Evolutionary conservation across 1,140 invertebrate genomes (phyloP).

Genomic region (Papilio dardanus): DNA sequence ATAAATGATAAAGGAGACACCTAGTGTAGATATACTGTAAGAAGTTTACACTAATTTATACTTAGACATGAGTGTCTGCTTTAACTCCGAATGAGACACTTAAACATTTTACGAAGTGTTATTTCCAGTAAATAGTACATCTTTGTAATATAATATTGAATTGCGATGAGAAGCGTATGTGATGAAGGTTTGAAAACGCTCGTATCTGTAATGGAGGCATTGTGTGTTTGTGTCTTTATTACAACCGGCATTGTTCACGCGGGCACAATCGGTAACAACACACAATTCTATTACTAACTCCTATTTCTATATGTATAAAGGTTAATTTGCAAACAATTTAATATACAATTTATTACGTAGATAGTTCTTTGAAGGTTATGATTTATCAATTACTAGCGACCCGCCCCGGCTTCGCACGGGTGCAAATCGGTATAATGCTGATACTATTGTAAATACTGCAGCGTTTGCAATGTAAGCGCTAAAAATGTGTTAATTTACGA

Average conservation of each 20-base stretch:
- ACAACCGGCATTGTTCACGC: slow-evolving; percentile 41
- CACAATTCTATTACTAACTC: slow-evolving; percentile 15
- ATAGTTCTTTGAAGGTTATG: not conserved
- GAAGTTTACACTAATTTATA: too few species aligned
- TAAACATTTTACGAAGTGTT: not conserved
- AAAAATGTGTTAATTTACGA: too few species aligned
- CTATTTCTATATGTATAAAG: slow-evolving; percentile 14
- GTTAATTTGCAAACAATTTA: not conserved
- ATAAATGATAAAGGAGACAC: too few species aligned
- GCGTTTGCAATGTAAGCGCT: too few species aligned
- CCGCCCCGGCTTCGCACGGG: too few species aligned
- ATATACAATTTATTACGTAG: not conserved
- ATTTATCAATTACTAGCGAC: not conserved
- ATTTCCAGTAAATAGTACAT: slow-evolving; percentile 38
- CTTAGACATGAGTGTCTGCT: too few species aligned
- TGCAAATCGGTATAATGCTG: too few species aligned
- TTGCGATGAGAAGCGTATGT: slow-evolving; percentile 52
- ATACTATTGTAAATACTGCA: too few species aligned
- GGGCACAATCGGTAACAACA: slow-evolving; percentile 32
- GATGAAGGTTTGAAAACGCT: slow-evolving; percentile 53
- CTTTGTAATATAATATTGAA: slow-evolving; percentile 46
- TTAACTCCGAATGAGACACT: too few species aligned
- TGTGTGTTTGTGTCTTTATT: slow-evolving; percentile 50
- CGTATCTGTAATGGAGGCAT: slow-evolving; percentile 56
- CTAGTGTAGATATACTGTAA: too few species aligned